Conservation (phyloP, 2,888 invertebrate genomes). For the Agonopterix subpropinquella region DNA sequence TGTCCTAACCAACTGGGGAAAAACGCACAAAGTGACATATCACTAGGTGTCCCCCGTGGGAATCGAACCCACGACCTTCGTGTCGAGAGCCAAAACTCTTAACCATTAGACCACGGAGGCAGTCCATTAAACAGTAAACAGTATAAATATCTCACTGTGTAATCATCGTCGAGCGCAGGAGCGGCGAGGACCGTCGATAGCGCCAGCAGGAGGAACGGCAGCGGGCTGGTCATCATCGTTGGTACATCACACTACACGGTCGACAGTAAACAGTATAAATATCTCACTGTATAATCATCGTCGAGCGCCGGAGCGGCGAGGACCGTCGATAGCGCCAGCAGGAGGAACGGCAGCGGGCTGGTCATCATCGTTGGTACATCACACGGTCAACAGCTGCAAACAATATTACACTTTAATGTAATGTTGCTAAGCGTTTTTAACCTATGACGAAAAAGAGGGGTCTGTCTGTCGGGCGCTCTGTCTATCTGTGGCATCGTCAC, state of each 20-base stretch:
- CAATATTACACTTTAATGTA: not conserved
- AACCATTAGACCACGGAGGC: no score
- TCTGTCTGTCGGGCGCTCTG: no score
- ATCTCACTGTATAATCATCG: constrained; percentile 38
- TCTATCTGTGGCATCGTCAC: no score
- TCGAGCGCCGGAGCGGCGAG: constrained; percentile 42
- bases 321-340: constrained; percentile 39
- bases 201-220: constrained; percentile 42
- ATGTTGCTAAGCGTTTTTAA: not conserved
- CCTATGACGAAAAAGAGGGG: no score
- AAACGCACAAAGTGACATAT: no score
- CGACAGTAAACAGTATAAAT: no score
- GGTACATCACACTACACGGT: constrained; percentile 13
- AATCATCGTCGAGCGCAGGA: constrained; percentile 36
- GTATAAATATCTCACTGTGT: constrained; percentile 25
- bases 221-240: constrained; percentile 38
- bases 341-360: constrained; percentile 36
- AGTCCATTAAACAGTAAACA: no score
- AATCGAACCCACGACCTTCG: no score
- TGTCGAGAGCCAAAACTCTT: no score
- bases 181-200: constrained; percentile 45
- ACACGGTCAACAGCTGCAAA: constrained; percentile 5
- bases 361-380: constrained; percentile 33
- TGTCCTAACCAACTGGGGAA: no score
- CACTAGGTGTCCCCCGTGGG: no score